Evolutionary conservation across 2,113 vertebrate genomes (phyloP).

Genomic region (Campylomormyrus numenius): DNA sequence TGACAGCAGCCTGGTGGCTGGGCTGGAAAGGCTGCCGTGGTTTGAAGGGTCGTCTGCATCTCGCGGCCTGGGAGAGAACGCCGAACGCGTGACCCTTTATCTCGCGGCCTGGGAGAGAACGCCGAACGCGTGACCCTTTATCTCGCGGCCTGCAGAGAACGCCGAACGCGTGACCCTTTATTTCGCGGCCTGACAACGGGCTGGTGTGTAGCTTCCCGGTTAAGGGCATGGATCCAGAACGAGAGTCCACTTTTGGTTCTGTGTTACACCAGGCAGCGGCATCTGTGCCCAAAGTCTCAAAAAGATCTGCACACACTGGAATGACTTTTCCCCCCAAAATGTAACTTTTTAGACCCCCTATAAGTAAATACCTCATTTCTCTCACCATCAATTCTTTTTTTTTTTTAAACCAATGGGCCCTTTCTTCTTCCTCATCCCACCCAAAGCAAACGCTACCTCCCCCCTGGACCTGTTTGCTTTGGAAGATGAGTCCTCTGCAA

Average conservation of each 20-base stretch:
- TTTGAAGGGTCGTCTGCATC: neutral
- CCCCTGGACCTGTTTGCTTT: neutral
- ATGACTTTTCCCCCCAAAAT: neutral
- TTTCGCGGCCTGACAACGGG: neutral
- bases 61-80: neutral
- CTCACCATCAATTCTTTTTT: neutral
- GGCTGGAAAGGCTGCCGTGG: neutral
- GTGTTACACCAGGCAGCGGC: neutral
- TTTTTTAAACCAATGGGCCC: neutral
- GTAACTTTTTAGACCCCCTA: neutral
- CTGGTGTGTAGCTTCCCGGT: neutral
- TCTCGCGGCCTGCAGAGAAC: neutral
- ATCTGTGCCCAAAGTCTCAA: neutral
- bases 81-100: neutral
- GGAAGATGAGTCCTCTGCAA: neutral
- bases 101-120: neutral
- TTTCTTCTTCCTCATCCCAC: neutral
- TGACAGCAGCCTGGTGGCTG: neutral
- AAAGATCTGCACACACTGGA: neutral
- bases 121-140: neutral
- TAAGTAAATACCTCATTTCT: neutral
- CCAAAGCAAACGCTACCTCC: neutral
- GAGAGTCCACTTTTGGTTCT: neutral
- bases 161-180: neutral
- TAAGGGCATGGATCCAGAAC: neutral